Conservation (phyloP, 2,888 invertebrate species). For the Boloria selene region DNA sequence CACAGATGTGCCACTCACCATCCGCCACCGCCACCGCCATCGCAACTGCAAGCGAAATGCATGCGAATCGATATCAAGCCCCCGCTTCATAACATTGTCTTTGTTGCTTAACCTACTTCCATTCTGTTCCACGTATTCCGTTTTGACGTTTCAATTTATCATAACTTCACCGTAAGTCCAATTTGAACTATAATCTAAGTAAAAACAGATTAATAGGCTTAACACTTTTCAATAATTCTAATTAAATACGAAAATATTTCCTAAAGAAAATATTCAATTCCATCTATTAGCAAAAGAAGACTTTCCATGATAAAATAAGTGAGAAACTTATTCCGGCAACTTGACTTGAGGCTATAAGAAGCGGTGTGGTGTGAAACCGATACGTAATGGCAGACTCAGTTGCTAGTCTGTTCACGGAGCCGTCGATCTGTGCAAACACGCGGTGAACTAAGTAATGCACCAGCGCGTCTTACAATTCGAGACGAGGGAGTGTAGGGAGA, state of each 20-base stretch:
- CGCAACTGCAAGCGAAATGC: slow-evolving; percentile 64
- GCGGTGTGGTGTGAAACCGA: slow-evolving; percentile 67
- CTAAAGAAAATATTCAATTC: not conserved
- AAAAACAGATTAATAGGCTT: not conserved
- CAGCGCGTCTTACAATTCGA: slow-evolving; percentile 71
- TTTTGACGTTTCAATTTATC: slow-evolving; percentile 44
- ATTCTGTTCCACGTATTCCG: slow-evolving; percentile 37
- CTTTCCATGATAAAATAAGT: slow-evolving; percentile 17
- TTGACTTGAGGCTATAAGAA: slow-evolving; percentile 16
- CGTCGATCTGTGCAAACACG: slow-evolving; percentile 76
- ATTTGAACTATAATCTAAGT: not conserved
- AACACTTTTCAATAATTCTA: not conserved
- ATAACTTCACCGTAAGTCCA: slow-evolving; percentile 23
- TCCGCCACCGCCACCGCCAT: slow-evolving; percentile 42
- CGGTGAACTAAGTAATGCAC: slow-evolving; percentile 74
- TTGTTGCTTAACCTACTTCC: slow-evolving; percentile 77
- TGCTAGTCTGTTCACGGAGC: slow-evolving; percentile 69
- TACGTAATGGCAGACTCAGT: slow-evolving; percentile 50
- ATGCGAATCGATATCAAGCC: slow-evolving; percentile 74
- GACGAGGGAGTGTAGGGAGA: slow-evolving; percentile 50
- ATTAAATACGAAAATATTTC: not conserved
- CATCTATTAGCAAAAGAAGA: not conserved
- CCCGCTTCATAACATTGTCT: slow-evolving; percentile 72
- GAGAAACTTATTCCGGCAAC: slow-evolving; percentile 17
- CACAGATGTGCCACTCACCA: slow-evolving; percentile 63